A percentile compares a stretch with the other conserved stretches of the same genome.
Evolutionary conservation across 2,113 vertebrate species (phyloP).

Genomic region (Bufo bufo): DNA sequence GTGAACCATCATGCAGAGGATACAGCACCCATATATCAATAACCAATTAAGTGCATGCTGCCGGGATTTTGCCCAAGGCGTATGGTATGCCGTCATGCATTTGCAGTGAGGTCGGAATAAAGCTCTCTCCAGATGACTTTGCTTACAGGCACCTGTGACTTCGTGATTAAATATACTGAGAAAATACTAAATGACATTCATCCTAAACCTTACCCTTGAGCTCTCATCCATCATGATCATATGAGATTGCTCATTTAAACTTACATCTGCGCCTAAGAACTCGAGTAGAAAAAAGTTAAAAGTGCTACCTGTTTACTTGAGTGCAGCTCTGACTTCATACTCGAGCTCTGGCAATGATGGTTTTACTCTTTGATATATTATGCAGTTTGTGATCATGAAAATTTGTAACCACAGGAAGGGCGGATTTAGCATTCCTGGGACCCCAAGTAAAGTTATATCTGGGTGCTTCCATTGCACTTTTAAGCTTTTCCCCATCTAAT

Average conservation of each 20-base stretch:
- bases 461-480: no score
- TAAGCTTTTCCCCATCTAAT: no score
- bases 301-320: background rate
- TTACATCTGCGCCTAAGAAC: background rate
- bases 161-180: conserved; percentile 6
- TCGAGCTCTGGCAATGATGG: background rate
- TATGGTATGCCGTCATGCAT: background rate
- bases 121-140: conserved; percentile 25
- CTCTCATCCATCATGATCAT: conserved; percentile 44
- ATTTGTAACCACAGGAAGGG: background rate
- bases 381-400: background rate
- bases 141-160: conserved; percentile 37
- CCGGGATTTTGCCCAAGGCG: conserved; percentile 32
- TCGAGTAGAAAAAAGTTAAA: background rate
- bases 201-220: conserved; percentile 24
- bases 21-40: background rate
- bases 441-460: no score
- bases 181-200: conserved; percentile 21
- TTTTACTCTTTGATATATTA: background rate
- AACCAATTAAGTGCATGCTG: conserved; percentile 42
- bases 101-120: background rate
- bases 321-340: background rate
- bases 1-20: background rate
- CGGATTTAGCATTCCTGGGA: no score
- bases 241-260: conserved; percentile 21